These are phyloP conservation scores for Eupithecia vulgata DNA, from an alignment of 2,888 invertebrate species.

Conservation along the genomic window DNA sequence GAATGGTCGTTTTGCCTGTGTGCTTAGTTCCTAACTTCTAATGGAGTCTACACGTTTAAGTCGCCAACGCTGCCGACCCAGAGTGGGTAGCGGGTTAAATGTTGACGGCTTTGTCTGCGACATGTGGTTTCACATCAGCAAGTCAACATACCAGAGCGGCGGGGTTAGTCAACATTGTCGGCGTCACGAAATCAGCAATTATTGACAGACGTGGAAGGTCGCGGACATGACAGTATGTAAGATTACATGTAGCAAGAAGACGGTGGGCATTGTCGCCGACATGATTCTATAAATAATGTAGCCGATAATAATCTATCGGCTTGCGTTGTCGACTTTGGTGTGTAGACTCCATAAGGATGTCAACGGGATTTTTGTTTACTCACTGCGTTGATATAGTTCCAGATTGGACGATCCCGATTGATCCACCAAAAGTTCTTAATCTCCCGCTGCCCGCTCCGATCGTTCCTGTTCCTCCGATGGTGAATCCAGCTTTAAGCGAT, in stretches of 20 bases:
- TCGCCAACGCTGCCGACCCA: neutral
- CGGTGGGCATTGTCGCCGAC: neutral
- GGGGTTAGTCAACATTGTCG: neutral
- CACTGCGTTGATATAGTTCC: conserved; percentile 52
- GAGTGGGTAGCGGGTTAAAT: neutral
- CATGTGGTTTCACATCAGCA: neutral
- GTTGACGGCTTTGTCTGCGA: neutral
- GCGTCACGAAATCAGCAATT: neutral
- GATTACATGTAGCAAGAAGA: neutral
- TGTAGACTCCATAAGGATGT: neutral
- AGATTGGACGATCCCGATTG: conserved; percentile 60
- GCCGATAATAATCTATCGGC: neutral
- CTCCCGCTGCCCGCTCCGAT: conserved; percentile 34
- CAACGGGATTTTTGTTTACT: conserved; percentile 3
- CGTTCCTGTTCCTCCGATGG: conserved; percentile 16
- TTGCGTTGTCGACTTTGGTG: neutral
- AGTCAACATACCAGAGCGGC: neutral
- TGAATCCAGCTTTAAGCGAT: conserved; percentile 16
- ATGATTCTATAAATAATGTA: neutral
- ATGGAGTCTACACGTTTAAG: neutral
- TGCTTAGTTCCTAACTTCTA: neutral
- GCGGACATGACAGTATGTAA: neutral
- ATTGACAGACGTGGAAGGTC: neutral
- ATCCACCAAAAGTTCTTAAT: conserved; percentile 49
- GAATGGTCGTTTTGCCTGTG: neutral